Percentiles rank a stretch among this genome's conserved stretches.
phyloP scores from a whole-genome alignment of 2,888 invertebrate genomes.

The Urechis unicinctus region DNA sequence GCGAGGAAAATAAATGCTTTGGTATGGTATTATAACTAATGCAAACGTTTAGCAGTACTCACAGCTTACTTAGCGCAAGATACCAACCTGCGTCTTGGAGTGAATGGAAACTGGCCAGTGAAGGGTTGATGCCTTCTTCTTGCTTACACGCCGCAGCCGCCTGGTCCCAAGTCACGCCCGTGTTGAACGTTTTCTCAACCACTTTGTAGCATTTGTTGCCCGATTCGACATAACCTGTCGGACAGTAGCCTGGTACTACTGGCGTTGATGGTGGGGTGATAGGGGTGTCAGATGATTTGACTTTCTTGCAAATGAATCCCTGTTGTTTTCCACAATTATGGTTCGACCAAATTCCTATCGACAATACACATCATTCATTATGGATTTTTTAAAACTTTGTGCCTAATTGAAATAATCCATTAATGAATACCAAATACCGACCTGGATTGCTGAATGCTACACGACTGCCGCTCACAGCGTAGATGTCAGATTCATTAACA shows the following conservation, averaged over 20 bases:
- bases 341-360: too few species aligned
- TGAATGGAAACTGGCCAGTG: not conserved
- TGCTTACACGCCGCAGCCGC: not conserved
- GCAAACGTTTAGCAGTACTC: too few species aligned
- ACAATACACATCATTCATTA: too few species aligned
- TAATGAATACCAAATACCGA: too few species aligned
- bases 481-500: not conserved
- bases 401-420: too few species aligned
- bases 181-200: too few species aligned
- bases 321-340: not conserved
- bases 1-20: too few species aligned
- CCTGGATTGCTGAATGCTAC: too few species aligned
- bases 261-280: not conserved
- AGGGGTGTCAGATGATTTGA: not conserved
- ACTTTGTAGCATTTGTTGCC: not conserved
- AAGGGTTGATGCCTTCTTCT: not conserved
- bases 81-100: not conserved
- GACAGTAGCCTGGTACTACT: slow-evolving; percentile 1
- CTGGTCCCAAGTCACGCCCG: not conserved
- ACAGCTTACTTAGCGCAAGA: too few species aligned
- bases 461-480: slow-evolving; percentile 1
- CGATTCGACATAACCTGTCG: not conserved
- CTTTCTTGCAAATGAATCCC: slow-evolving; percentile 2
- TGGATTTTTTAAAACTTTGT: too few species aligned
- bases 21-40: too few species aligned